Evolutionary conservation across 2,888 invertebrate genomes (phyloP), one percentile per base, ranked within the genome.

Genomic region (Globia sparganii): DNA sequence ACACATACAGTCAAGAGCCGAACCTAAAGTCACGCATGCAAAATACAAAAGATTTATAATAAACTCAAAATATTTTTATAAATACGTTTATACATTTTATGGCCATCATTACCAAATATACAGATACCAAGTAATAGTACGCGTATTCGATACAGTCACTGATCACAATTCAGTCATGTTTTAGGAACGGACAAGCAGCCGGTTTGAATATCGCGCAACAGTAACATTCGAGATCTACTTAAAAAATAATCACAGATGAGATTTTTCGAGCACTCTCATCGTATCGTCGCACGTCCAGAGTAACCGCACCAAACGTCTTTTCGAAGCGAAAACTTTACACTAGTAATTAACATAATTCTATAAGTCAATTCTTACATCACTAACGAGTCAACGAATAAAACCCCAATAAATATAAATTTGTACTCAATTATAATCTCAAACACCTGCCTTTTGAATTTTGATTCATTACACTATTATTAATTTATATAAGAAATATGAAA

Each of bases 361-460:
- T 66, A 66, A 61, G 65, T 75, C 78, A 72, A 78, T 69, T 73
- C 74, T 85, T 85, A 85, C 67, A 73, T 82, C 75, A 80, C 81
- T 81, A 73, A 85, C 69, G 64, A 80, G 77, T 81, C 84, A 84
- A 80, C 80, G 62, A 83, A 84, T 85, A 80, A 81, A 82, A 66
- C 61, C 69, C 78, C 78, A 85, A 88, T 88, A 83, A 87, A 87
- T 89, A 84, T 85, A 87, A 64, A 86, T 90, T 92, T 91, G 91
- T 91, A 90, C 91, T 91, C 87, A 88, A 89, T 79, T 82, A 85
- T 87, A 89, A 88, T 88, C 87, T 86, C 82, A 56, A 86, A 86
- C 83, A 72, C 64, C 67, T 83, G 67, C 53, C 56, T 83, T 87
- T 85, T 72, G 76, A 88, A 86, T 89, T 83, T 82, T 13, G 62